Evolutionary conservation across 1,140 invertebrate genomes (phyloP), one percentile per base, ranked within the genome.

Genomic region (Solenopsis invicta): DNA sequence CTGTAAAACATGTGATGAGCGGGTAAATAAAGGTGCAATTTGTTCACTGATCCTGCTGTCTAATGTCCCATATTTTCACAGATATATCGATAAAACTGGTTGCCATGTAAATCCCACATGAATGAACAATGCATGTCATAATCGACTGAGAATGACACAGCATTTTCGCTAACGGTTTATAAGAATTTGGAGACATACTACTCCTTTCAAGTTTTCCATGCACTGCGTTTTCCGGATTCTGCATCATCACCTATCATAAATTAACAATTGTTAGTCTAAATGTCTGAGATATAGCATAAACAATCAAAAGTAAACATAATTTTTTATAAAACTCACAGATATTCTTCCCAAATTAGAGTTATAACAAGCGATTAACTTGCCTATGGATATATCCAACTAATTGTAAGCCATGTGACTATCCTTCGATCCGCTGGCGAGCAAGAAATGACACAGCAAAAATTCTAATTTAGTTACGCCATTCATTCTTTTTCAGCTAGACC

Each of bases 361-460:
- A 88, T 97, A 98, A 61, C 98, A 97, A 0, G 97, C 95, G 3
- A 99, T 97, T 90, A 99, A 96, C 96, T 99, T 96, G 64, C 99
- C 99, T 74, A 99, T 97, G 4, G 99, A 99, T 50, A 99, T 97
- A 95, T 99, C 99, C 12, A 99, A 93, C 98, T n/a, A n/a, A n/a
- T n/a, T n/a, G n/a, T 99, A 99, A 61, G 97, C 96, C 56, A 99
- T 95, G 94, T 97, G 98, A 41, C 99, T 98, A 90, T 96, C 96
- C 91, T 96, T 96, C 94, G 98, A 98, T 56, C 97, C 97, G 88
- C 97, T 96, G n/a, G 97, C 98, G 29, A 99, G 96, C 16, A 99
- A 96, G 95, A 99, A 99, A 94, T 99, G 99, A 95, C 99, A 99
- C 0, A 99, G 99, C 29, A 99, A 96, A 96, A 99, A 99, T 94